Base-by-base conservation (phyloP, 2,888 invertebrate species). In the Pyralis farinalis region DNA sequence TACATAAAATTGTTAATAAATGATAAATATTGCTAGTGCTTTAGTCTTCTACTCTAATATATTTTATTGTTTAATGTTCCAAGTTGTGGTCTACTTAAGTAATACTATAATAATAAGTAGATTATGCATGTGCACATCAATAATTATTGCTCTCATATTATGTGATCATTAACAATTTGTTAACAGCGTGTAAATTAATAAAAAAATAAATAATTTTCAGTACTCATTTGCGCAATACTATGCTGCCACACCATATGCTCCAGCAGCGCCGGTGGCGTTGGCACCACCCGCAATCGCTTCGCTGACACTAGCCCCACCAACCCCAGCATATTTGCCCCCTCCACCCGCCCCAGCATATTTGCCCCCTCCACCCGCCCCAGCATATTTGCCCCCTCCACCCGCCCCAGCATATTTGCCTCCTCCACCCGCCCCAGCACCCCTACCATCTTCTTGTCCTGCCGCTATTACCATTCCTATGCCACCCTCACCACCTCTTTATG, bases 171-270 rank as follows among this genome's bases (percentile, higher is more conserved):
- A n/a, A n/a, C n/a, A n/a, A n/a, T n/a, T n/a, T n/a, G n/a, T n/a
- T n/a, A n/a, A n/a, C n/a, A n/a, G n/a, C n/a, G n/a, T n/a, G n/a
- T n/a, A n/a, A n/a, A n/a, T n/a, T n/a, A n/a, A n/a, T n/a, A n/a
- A n/a, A n/a, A n/a, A n/a, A n/a, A n/a, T 16, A 16, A 3, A 16
- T 44, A 37, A 39, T 42, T 34, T 71, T 76, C 12, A 82, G 81
- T 59, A 59, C 55, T 58, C 63, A 47, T 71, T 58, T 38, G 74
- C 69, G 37, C 81, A 85, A 58, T 84, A 77, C 48, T 84, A 77
- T 62, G 68, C 55, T n/a, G 32, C 44, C 22, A 56, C 53, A 21
- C 41, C 34, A 7, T 39, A 32, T 28, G 25, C 37, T 3, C 12
- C 3, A 25, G 25, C 25, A n/a, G 25, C 46, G 7, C 38, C 40